These are phyloP conservation scores for Nemopilema nomurai DNA, from an alignment of 30 jellyfish, hydroid and myxozoan species.

Conservation along the genomic window DNA sequence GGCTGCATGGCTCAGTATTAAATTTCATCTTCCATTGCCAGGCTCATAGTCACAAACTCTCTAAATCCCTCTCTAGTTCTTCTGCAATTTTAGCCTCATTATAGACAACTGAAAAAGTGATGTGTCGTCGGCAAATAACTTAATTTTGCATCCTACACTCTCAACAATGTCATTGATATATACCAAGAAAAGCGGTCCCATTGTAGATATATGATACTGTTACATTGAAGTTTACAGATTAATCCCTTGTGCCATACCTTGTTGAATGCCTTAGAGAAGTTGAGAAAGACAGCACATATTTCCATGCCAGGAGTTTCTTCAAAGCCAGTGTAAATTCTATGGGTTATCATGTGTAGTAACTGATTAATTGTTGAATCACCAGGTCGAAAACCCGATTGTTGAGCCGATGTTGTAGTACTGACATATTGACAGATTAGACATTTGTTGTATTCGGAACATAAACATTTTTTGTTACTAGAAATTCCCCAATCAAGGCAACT, in stretches of 20 bases:
- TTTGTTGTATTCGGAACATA: too few species aligned
- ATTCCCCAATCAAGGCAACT: too few species aligned
- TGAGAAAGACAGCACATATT: not conserved
- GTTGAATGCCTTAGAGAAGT: not conserved
- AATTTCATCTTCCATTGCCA: constrained; percentile 62
- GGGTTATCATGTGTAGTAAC: constrained; percentile 11
- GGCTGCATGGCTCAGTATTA: constrained; percentile 25
- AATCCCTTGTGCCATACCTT: not conserved
- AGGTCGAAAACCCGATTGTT: constrained; percentile 40
- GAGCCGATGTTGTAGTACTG: constrained; percentile 19
- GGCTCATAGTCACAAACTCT: constrained; percentile 49
- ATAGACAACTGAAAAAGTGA: not conserved
- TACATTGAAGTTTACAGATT: not conserved
- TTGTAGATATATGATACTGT: not conserved
- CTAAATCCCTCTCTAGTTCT: constrained; percentile 3
- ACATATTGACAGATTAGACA: too few species aligned
- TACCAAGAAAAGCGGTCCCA: not conserved
- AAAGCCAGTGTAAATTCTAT: constrained; percentile 19
- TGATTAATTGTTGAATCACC: constrained; percentile 50
- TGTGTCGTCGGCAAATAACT: not conserved
- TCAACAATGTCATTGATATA: not conserved
- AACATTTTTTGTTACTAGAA: too few species aligned
- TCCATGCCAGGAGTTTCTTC: constrained; percentile 35
- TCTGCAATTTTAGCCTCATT: not conserved
- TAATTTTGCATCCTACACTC: not conserved